Conservation (phyloP, 2,888 invertebrate genomes). For the Argynnis bischoffii region DNA sequence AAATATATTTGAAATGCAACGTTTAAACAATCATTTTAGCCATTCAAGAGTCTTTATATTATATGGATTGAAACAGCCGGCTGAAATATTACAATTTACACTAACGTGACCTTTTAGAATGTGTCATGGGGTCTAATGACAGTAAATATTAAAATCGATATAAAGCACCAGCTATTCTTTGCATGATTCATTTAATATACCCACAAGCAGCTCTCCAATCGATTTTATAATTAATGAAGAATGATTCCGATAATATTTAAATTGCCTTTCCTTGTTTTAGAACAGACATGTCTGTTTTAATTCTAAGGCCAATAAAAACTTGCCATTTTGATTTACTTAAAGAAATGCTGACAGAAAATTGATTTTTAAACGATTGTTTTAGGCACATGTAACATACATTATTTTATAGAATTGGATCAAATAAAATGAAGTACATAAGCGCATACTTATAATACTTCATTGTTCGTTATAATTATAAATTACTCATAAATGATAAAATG, state of each 20-base stretch:
- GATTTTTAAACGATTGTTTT: too few species aligned
- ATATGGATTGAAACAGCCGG: not conserved
- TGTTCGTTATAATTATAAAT: not conserved
- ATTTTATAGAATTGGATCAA: too few species aligned
- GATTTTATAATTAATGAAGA: not conserved
- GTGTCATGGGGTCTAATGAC: not conserved
- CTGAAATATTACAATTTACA: not conserved
- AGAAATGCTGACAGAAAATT: too few species aligned
- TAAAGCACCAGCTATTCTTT: not conserved
- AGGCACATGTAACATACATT: too few species aligned
- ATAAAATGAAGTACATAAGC: too few species aligned
- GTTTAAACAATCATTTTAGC: too few species aligned
- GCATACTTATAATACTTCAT: constrained; percentile 1
- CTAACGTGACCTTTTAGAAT: constrained; percentile 1
- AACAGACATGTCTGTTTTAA: too few species aligned
- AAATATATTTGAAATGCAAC: too few species aligned
- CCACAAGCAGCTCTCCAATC: not conserved
- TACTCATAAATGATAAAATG: constrained; percentile 3
- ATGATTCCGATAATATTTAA: not conserved
- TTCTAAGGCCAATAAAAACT: too few species aligned
- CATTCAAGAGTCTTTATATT: too few species aligned
- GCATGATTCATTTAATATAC: not conserved
- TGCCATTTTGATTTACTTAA: too few species aligned
- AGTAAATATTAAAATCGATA: constrained; percentile 3
- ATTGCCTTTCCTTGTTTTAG: not conserved